Percentiles rank a stretch among this genome's conserved stretches.
phyloP scores from a whole-genome alignment of 2,113 vertebrate genomes.

The Ceuthmochares aereus region DNA sequence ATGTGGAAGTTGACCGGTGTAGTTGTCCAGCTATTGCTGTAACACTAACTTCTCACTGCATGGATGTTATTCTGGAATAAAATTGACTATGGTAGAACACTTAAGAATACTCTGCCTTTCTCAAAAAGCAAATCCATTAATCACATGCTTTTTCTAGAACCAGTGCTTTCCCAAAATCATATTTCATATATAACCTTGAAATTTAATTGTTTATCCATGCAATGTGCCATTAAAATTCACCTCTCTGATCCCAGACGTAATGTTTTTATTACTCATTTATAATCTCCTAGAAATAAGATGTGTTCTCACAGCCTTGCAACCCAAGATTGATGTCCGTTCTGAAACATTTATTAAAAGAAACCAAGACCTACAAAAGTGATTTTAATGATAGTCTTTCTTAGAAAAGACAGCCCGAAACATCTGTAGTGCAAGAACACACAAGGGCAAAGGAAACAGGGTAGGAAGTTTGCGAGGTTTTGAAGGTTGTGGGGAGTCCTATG shows the following conservation, averaged over 20 bases:
- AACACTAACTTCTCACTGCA: neutral
- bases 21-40: neutral
- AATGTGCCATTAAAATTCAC: neutral
- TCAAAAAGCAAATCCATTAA: neutral
- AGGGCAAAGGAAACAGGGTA: neutral
- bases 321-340: too few relatives aligned
- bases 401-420: neutral
- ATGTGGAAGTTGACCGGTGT: neutral
- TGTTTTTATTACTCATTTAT: neutral
- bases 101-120: neutral
- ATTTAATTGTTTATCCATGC: neutral
- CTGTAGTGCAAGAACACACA: fast-evolving
- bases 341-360: too few relatives aligned
- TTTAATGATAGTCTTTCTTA: neutral
- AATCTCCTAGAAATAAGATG: neutral
- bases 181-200: neutral
- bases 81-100: neutral
- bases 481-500: fast-evolving
- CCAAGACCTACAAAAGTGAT: too few relatives aligned
- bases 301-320: neutral
- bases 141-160: neutral
- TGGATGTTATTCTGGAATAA: neutral
- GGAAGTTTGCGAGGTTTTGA: neutral
- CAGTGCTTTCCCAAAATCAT: neutral
- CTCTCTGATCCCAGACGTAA: neutral